Evolutionary conservation across 2,888 invertebrate species (phyloP), one percentile per base, ranked within the genome.

Genomic region (Oligia fasciuncula): DNA sequence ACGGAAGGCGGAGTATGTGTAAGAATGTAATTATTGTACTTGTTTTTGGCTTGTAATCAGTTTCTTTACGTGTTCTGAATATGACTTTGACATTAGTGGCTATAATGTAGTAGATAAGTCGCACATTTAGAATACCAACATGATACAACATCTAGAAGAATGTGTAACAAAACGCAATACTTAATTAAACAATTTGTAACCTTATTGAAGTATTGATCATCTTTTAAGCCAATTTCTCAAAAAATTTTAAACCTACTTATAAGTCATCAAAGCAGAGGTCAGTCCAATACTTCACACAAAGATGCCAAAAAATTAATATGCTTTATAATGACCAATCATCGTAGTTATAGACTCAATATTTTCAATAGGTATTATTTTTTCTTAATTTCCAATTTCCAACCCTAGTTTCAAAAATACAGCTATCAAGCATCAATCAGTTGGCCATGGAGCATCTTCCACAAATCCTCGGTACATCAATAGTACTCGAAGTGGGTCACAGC

Each of bases 401-500:
- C n/a, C 11, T n/a, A 23, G 57, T 4, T 11, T 60, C 57, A 43
- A 60, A 73, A 57, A 71, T 51, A 49, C 71, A 49, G 9, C 14
- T 51, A 40, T 60, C 40, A 46, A 4, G 23, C 23, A 40, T 81
- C 80, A 75, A 69, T 66, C 77, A 69, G 60, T 13, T 57, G 74
- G 19, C 35, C 73, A 76, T 80, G 73, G 72, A 66, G 43, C 40
- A 76, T 71, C 62, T 71, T 73, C 75, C 67, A 43, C 69, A 71
- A 69, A 23, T 63, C 62, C 63, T 73, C 54, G 49, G 73, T 65
- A 70, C 73, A 84, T 77, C 75, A 77, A 79, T 81, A 76, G 73
- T 57, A 66, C 62, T 73, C 76, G 76, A 91, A 90, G 75, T 84
- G 91, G 89, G 90, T 90, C 88, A 88, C 82, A 81, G 72, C 90